Percentiles rank a stretch among this genome's conserved stretches.
These are phyloP conservation scores for Drosophila melanocephala DNA, from an alignment of 2,888 invertebrate species.

Conservation along the genomic window DNA sequence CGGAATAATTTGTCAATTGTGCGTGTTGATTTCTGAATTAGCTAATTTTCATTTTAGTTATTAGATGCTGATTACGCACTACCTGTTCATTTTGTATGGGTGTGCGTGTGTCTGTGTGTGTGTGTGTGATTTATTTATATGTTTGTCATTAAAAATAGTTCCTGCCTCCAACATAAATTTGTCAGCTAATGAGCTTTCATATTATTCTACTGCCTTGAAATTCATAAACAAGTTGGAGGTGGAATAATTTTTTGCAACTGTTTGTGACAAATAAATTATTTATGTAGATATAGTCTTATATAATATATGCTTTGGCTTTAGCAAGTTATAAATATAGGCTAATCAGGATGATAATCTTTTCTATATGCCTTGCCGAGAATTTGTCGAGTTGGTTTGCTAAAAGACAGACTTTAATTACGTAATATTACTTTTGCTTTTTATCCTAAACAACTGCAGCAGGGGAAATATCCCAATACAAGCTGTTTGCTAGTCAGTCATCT, in stretches of 20 bases:
- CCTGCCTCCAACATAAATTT: conserved; percentile 30
- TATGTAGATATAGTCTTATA: neutral
- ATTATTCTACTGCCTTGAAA: conserved; percentile 41
- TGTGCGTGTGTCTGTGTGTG: conserved; percentile 1
- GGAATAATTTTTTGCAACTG: neutral
- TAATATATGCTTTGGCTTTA: too few relatives aligned
- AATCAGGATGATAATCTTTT: neutral
- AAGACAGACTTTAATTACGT: neutral
- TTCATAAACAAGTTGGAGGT: neutral
- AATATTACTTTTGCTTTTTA: neutral
- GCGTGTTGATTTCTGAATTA: conserved; percentile 83
- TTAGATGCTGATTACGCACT: conserved; percentile 74
- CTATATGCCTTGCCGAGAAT: neutral
- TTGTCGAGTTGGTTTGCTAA: neutral
- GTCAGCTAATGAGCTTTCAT: conserved; percentile 66
- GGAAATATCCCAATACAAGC: neutral
- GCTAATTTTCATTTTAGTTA: conserved; percentile 82
- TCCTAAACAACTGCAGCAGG: neutral
- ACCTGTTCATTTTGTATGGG: neutral
- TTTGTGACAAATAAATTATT: neutral
- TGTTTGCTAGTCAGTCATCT: neutral
- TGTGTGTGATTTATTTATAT: conserved; percentile 17
- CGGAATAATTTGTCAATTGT: conserved; percentile 82
- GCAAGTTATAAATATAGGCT: neutral
- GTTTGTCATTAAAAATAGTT: conserved; percentile 45